phyloP scores from a whole-genome alignment of 2,888 invertebrate genomes.

The Oligia latruncula region DNA sequence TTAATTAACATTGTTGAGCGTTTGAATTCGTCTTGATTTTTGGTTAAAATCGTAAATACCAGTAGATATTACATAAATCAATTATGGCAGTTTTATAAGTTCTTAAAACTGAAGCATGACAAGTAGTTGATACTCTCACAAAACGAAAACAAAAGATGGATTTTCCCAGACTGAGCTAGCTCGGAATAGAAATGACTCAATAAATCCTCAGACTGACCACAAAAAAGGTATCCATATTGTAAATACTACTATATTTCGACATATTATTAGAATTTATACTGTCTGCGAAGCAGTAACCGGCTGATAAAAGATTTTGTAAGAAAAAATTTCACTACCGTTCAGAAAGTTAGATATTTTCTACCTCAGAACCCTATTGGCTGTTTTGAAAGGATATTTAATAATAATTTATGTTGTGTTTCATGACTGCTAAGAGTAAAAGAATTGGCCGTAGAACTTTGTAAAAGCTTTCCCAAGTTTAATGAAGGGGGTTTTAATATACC shows the following conservation, averaged over 20 bases:
- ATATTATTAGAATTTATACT: constrained; percentile 45
- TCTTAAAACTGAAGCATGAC: constrained; percentile 30
- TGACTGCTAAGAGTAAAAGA: constrained; percentile 41
- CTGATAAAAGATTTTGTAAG: constrained; percentile 43
- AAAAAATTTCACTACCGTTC: background rate
- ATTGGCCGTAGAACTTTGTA: constrained; percentile 40
- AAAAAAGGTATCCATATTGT: constrained; percentile 42
- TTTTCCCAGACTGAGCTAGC: background rate
- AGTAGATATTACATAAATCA: constrained; percentile 17
- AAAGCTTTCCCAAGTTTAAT: constrained; percentile 53
- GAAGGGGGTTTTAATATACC: constrained; percentile 58
- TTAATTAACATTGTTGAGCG: too few relatives aligned
- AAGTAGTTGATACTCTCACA: constrained; percentile 11
- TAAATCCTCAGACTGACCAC: constrained; percentile 27
- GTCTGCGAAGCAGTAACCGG: constrained; percentile 9
- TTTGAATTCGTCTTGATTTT: background rate
- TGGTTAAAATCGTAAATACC: constrained; percentile 16
- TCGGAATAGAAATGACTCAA: constrained; percentile 42
- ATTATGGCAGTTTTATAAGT: constrained; percentile 14
- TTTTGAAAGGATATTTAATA: constrained; percentile 37
- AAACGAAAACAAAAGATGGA: constrained; percentile 9
- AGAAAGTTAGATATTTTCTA: constrained; percentile 14
- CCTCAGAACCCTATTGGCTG: constrained; percentile 2
- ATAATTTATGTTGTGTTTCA: constrained; percentile 54
- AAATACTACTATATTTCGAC: constrained; percentile 23